phyloP scores from a whole-genome alignment of 1,140 invertebrate genomes.

The Orius laevigatus region DNA sequence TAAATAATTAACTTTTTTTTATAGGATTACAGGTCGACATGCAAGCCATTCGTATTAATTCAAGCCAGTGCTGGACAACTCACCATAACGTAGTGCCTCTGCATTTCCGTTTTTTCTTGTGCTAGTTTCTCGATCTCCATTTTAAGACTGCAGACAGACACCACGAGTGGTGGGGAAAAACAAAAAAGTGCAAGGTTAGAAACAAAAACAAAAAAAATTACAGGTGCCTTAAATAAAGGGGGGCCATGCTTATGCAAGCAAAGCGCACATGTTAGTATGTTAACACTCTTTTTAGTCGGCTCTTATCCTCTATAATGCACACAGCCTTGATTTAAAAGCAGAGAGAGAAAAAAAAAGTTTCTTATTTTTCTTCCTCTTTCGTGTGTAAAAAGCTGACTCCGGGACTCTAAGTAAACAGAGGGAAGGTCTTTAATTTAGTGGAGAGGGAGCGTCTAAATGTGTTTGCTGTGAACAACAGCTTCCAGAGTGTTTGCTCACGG shows the following conservation, averaged over 20 bases:
- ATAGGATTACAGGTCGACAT: too few species aligned
- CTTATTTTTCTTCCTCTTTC: too few species aligned
- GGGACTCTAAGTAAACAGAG: not conserved
- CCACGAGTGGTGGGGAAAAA: conserved; percentile 8
- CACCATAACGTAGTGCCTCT: conserved; percentile 97
- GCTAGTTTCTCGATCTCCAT: conserved; percentile 90
- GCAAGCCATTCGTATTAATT: too few species aligned
- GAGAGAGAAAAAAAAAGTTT: too few species aligned
- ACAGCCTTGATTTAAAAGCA: too few species aligned
- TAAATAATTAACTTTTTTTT: too few species aligned
- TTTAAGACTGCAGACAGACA: conserved; percentile 45
- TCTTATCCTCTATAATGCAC: too few species aligned
- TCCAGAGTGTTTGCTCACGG: conserved; percentile 3
- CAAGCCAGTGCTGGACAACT: conserved; percentile 28
- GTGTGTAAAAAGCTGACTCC: too few species aligned
- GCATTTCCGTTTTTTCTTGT: conserved; percentile 96
- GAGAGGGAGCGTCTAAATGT: conserved; percentile 4
- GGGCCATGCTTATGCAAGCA: conserved; percentile 6
- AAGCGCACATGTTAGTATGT: too few species aligned
- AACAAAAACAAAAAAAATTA: not conserved
- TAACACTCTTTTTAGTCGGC: too few species aligned
- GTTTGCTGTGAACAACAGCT: conserved; percentile 6
- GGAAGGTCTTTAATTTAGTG: not conserved
- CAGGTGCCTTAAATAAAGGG: not conserved
- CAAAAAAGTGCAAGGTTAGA: conserved; percentile 5